Evolutionary conservation across 2,797 vertebrate genomes (phyloP), one percentile per base, ranked within the genome.

Genomic region (Anguilla marmorata): DNA sequence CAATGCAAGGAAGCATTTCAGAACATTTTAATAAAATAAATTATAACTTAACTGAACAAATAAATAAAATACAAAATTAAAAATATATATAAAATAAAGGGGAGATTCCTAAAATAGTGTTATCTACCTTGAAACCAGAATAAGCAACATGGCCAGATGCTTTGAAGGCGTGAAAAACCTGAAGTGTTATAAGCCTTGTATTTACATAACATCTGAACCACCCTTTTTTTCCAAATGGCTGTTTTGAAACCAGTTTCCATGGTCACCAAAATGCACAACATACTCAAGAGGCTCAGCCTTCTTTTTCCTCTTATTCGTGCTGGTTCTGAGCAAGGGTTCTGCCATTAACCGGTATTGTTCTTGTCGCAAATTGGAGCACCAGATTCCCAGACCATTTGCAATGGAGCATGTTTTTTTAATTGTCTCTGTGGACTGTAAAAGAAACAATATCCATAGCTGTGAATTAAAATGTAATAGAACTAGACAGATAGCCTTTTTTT

Each of bases 21-120:
- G 80, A 83, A n/a, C 21, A 83, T 83, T 50, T 76, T 83, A 83
- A 83, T 83, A 50, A 83, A 48, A 83, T 83, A 83, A 48, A 52
- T 50, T 4, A 21, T 82, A 83, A 83, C 45, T 52, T 83, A 52
- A 50, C 80, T 82, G 7, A 9, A 52, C 50, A 50, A 72, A 83
- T 48, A 24, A 83, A 52, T 3, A 45, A 8, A 48, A 50, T 83
- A 48, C 41, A 52, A 83, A 83, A 52, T 50, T 83, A 83, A 83
- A 83, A 48, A 80, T 80, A 24, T 83, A 52, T 83, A 83, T 83
- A 52, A 76, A 48, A 83, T 83, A 21, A 50, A n/a, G 24, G 41
- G 48, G 24, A 80, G 16, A 79, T 48, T 37, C 69, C 69, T 37
- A 33, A 74, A 33, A 74, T 33, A 30, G 74, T 41, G 33, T 16